phyloP scores from a whole-genome alignment of 2,797 vertebrate species.

The Helarctos malayanus region DNA sequence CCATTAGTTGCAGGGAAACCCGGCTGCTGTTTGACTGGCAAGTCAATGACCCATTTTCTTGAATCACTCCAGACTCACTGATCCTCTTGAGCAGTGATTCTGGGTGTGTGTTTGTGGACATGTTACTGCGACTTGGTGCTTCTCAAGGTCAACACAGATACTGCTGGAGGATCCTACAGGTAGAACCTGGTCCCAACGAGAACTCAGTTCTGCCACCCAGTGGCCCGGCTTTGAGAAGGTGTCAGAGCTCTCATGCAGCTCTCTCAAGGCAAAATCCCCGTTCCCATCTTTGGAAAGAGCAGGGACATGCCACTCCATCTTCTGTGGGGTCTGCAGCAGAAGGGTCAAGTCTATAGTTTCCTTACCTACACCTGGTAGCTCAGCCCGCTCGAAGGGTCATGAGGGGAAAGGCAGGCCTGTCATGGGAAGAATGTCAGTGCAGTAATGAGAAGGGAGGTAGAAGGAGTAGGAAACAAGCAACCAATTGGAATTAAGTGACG shows the following conservation, averaged over 20 bases:
- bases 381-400: background rate
- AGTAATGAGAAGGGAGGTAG: background rate
- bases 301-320: background rate
- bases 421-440: background rate
- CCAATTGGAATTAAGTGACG: fast-evolving
- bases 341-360: background rate
- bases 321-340: background rate
- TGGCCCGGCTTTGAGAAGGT: background rate
- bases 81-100: background rate
- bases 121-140: background rate
- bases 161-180: background rate
- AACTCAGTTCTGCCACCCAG: slow-evolving; percentile 34
- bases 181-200: background rate
- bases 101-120: background rate
- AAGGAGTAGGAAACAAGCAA: background rate
- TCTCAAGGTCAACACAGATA: background rate
- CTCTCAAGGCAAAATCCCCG: background rate
- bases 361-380: background rate
- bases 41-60: background rate
- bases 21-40: background rate
- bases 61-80: background rate
- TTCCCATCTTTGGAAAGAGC: background rate
- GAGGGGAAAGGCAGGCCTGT: background rate
- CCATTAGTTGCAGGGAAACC: background rate
- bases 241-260: background rate